A percentile compares a stretch with the other conserved stretches of the same genome.
Evolutionary conservation across 2,797 vertebrate genomes (phyloP).

Genomic region (Sorex maritimensis): DNA sequence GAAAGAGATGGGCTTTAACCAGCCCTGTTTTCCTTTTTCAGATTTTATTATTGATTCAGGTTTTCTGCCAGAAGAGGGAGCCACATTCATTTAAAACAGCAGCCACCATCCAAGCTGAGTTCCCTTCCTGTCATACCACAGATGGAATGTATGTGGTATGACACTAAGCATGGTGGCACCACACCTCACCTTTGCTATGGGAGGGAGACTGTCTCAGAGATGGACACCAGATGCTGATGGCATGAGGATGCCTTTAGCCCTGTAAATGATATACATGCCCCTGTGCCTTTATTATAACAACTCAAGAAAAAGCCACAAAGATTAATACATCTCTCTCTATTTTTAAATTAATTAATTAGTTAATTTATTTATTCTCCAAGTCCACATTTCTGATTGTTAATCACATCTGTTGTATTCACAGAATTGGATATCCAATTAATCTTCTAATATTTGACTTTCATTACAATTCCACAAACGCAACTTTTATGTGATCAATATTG

Average conservation of each 20-base stretch:
- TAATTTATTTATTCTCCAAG: slow-evolving; percentile 10
- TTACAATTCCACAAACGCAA: slow-evolving; percentile 41
- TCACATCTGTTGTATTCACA: slow-evolving; percentile 44
- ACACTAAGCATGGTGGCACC: background rate
- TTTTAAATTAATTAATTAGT: no score
- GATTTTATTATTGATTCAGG: slow-evolving; percentile 61
- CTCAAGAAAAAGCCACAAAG: background rate
- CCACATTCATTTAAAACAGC: slow-evolving; percentile 88
- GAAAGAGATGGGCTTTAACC: background rate
- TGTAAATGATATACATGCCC: background rate
- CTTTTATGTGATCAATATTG: background rate
- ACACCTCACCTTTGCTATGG: background rate
- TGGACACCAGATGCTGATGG: no score
- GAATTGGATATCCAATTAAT: slow-evolving; percentile 65
- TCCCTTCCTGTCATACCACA: background rate
- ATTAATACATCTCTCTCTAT: no score
- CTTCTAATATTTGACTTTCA: slow-evolving; percentile 14
- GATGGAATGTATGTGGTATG: background rate
- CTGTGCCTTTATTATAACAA: background rate
- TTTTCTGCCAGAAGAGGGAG: slow-evolving; percentile 90
- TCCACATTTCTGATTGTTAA: slow-evolving; percentile 22
- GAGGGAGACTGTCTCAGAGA: background rate
- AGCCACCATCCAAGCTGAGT: slow-evolving; percentile 25
- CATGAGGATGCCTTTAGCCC: background rate
- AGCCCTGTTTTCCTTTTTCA: background rate